Evolutionary conservation across 2,888 invertebrate species (phyloP).

Genomic region (Agapostemon virescens): DNA sequence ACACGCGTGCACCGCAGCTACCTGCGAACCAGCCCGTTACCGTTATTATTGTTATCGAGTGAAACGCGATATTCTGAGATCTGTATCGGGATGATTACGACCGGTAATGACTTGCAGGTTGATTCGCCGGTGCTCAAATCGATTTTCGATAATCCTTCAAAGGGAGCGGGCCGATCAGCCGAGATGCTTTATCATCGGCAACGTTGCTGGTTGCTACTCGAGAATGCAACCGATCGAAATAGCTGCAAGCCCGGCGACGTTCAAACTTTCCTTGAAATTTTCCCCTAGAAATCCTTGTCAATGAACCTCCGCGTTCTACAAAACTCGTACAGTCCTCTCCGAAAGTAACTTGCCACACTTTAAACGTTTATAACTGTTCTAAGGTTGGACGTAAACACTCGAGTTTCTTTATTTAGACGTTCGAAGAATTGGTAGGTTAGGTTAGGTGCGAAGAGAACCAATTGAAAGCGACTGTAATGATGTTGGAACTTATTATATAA

Average conservation of each 20-base stretch:
- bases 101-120: conserved; percentile 64
- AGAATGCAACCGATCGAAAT: conserved; percentile 44
- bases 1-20: background rate
- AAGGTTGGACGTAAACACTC: too few relatives aligned
- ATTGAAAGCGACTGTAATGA: too few relatives aligned
- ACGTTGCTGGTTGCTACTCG: conserved; percentile 23
- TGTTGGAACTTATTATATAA: too few relatives aligned
- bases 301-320: background rate
- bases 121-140: conserved; percentile 64
- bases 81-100: conserved; percentile 64
- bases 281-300: background rate
- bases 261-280: conserved; percentile 24
- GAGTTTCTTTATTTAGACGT: too few relatives aligned
- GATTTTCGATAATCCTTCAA: conserved; percentile 67
- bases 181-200: conserved; percentile 40
- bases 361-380: too few relatives aligned
- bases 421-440: too few relatives aligned
- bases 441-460: too few relatives aligned
- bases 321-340: too few relatives aligned
- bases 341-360: too few relatives aligned
- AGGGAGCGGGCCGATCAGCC: conserved; percentile 41
- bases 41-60: conserved; percentile 64
- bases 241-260: conserved; percentile 17
- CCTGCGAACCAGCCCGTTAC: background rate
- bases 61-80: conserved; percentile 62